Conservation (phyloP, 2,113 vertebrate species). For the Oreochromis niloticus region DNA sequence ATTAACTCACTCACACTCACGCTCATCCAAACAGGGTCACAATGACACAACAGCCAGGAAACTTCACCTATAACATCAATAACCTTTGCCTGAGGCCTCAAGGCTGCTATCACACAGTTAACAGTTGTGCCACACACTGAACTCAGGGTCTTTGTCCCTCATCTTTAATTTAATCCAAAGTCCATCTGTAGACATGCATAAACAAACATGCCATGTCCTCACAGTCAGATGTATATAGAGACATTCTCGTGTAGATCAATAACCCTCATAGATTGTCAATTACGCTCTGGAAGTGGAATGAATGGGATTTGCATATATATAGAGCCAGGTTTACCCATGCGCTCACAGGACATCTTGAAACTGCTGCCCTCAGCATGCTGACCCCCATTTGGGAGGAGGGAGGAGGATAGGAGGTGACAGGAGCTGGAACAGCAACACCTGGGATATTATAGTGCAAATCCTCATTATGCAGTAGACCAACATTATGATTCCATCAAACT, state of each 20-base stretch:
- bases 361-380: conserved; percentile 69
- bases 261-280: conserved; percentile 72
- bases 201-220: conserved; percentile 25
- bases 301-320: conserved; percentile 77
- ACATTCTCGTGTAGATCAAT: conserved; percentile 70
- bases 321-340: conserved; percentile 67
- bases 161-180: conserved; percentile 12
- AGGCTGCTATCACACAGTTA: background rate
- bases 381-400: background rate
- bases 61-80: background rate
- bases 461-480: background rate
- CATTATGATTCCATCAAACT: background rate
- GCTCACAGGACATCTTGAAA: conserved; percentile 56
- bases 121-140: background rate
- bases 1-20: background rate
- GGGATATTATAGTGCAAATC: background rate
- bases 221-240: conserved; percentile 23
- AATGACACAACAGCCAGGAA: background rate
- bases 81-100: background rate
- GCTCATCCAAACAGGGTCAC: background rate
- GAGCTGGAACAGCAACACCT: background rate
- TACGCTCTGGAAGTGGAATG: conserved; percentile 49
- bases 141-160: background rate
- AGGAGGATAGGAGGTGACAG: background rate
- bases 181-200: background rate